Conservation (phyloP, 1,140 invertebrate genomes). For the Meloidogyne exigua region DNA sequence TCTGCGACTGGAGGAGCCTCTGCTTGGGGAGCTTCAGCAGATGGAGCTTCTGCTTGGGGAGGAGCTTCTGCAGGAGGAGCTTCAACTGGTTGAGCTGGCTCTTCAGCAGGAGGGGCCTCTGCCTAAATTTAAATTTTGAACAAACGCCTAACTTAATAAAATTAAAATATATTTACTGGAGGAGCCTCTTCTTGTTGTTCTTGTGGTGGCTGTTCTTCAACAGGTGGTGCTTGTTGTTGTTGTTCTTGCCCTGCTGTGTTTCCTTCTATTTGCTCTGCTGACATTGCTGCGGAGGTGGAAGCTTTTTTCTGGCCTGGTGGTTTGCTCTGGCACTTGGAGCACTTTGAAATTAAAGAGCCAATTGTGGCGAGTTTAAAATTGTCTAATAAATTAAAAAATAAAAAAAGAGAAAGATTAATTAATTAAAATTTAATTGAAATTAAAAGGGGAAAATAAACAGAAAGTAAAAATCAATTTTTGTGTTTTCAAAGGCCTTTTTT, state of each 20-base stretch:
- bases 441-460: neutral
- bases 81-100: neutral
- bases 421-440: neutral
- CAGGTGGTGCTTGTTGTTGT: slow-evolving; percentile 7
- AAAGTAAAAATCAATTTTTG: neutral
- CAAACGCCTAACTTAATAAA: too few species aligned
- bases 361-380: slow-evolving; percentile 4
- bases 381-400: neutral
- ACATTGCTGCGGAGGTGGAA: slow-evolving; percentile 17
- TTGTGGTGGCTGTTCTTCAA: slow-evolving; percentile 7
- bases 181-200: neutral
- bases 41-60: slow-evolving; percentile 1
- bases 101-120: slow-evolving; percentile 11
- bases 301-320: neutral
- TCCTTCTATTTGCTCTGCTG: slow-evolving; percentile 16
- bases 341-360: slow-evolving; percentile 4
- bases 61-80: neutral
- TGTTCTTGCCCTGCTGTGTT: slow-evolving; percentile 12
- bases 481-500: neutral
- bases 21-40: neutral
- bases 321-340: slow-evolving; percentile 1
- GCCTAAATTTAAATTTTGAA: too few species aligned
- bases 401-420: neutral
- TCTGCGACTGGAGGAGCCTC: neutral
- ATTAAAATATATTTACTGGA: neutral